Evolutionary conservation across 37 sponge, comb jelly and placozoan species (phyloP), one percentile per base, ranked within the genome.

Genomic region (Eunapius fragilis): DNA sequence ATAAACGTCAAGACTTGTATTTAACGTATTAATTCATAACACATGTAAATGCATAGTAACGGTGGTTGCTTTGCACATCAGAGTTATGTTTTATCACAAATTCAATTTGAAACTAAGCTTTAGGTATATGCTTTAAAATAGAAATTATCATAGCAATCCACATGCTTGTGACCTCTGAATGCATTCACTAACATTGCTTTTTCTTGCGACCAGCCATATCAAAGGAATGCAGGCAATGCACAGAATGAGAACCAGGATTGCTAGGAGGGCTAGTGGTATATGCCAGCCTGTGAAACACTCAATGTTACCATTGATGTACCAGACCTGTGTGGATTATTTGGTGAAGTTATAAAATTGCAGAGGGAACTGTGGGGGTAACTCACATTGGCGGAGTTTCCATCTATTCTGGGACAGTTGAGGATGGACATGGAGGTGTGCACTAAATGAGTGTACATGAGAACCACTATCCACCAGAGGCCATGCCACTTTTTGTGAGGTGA

Each of bases 261-360:
- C 87, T 74, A 84, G 74, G 17, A 89, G 32, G 26, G 69, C 90
- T 0, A 93, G 90, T 26, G 80, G 80, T 38, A 68, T 35, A 75
- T 93, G 93, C 11, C 90, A 69, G 27, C 87, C 93, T 74, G 87
- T 86, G 87, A 93, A 89, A 69, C 93, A 93, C 30, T 32, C 33
- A 25, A 84, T 71, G 19, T 25, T 45, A 2, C 90, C 93, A 83
- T 89, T 67, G 10, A 81, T 47, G 68, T 82, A 89, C 93, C 93
- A 93, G 33, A 82, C 70, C 93, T 93, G 80, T 37, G 32, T 26
- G 47, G 36, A 71, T 11, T 37, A 80, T 72, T 11, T 19, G 11
- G 73, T 72, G 12, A 25, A 72, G 25, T 36, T 72, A 83, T 41
- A 24, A 49, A n/a, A 72, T 25, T 31, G 30, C 28, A n/a, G 77